These are phyloP conservation scores for Lithophane leautieri DNA, from an alignment of 2,888 invertebrate genomes.

Conservation along the genomic window DNA sequence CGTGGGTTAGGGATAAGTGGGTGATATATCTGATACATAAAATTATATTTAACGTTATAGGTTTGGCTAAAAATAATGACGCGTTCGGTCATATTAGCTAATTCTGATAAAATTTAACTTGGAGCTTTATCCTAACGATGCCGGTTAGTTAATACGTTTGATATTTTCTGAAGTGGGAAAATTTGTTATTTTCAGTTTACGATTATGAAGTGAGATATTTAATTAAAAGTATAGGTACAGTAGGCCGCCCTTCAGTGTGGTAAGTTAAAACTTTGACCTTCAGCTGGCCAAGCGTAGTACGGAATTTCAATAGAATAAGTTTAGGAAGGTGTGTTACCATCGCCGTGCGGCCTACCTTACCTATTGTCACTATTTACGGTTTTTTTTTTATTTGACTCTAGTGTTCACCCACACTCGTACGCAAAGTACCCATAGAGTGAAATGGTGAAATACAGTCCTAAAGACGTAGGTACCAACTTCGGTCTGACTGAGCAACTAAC, in stretches of 20 bases:
- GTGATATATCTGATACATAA: conserved; percentile 41
- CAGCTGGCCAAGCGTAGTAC: background rate
- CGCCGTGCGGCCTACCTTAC: background rate
- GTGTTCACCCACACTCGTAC: background rate
- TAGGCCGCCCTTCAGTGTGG: background rate
- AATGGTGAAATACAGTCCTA: background rate
- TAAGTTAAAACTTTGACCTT: too few species aligned
- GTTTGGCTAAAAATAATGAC: conserved; percentile 24
- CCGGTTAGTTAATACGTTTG: background rate
- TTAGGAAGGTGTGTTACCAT: too few species aligned
- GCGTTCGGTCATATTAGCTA: background rate
- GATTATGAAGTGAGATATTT: background rate
- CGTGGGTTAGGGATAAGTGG: conserved; percentile 44
- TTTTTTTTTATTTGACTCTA: background rate
- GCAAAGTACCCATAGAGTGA: background rate
- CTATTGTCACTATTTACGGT: background rate
- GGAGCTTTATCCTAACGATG: conserved; percentile 1
- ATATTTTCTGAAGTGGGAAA: conserved; percentile 4
- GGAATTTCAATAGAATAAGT: background rate
- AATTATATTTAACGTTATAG: conserved; percentile 33
- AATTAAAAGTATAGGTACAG: background rate
- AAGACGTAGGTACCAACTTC: background rate
- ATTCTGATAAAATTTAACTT: conserved; percentile 18
- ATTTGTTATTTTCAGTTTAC: background rate
- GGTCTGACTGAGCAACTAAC: conserved; percentile 18